Base-by-base conservation (phyloP, 2,888 invertebrate species). In the Busseola fusca region DNA sequence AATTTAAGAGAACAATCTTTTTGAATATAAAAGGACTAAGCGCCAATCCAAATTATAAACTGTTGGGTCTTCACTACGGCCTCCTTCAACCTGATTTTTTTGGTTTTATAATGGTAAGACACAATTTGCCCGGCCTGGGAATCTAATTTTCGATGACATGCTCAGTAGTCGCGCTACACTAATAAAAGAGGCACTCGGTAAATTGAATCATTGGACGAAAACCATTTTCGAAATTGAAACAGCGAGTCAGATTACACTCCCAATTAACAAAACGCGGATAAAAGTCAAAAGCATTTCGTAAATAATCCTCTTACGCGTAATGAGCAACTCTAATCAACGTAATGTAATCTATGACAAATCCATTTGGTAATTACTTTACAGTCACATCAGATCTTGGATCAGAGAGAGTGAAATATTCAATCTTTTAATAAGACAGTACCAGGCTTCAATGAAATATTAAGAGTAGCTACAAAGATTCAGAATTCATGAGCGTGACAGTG, bases 301-400 rank as follows among this genome's bases (percentile, higher is more conserved):
- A 67, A 73, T 67, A 71, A 82, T 80, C 64, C 69, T 40, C 71
- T 65, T 74, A 65, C 21, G 27, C 64, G 62, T 72, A 74, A 85
- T 79, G 80, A 81, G 70, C 74, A 66, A 74, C 50, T 67, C 67
- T 78, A 86, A 87, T 85, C 81, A 83, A 64, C 67, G 71, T 82
- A 85, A 86, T 85, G 84, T 75, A 74, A 83, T 84, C 77, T 80
- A 81, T 84, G 79, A 72, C 67, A 69, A 71, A 76, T 69, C 83
- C 84, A 85, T 87, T 80, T 74, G 62, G 74, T 86, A 83, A 87
- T 86, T 84, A 84, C 74, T 66, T 79, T 54, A 67, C 65, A 63
- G 76, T 63, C 25, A 42, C 59, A 64, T 58, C 60, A 56, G 3
- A 40, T 40, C 14, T 40, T 40, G 40, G 40, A 40, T 40, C 40